Evolutionary conservation across 2,113 vertebrate genomes (phyloP).

Genomic region (Notarius quadriscutis): DNA sequence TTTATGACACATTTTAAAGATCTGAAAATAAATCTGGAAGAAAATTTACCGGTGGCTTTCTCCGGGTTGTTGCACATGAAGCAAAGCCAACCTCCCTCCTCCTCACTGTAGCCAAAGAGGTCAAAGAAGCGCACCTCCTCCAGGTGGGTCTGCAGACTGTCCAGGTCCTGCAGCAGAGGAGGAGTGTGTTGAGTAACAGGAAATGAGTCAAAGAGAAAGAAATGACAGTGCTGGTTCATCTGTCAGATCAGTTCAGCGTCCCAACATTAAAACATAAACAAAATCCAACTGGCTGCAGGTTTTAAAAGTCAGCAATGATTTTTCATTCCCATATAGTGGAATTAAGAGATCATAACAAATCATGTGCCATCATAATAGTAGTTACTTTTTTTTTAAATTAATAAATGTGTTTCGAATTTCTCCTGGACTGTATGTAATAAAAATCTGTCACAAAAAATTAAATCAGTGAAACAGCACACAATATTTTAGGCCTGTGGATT

Average conservation of each 20-base stretch:
- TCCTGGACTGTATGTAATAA: neutral
- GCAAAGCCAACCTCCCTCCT: slow-evolving; percentile 85
- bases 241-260: neutral
- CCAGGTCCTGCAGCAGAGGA: slow-evolving; percentile 80
- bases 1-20: neutral
- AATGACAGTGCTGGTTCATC: neutral
- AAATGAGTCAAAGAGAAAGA: neutral
- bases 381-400: neutral
- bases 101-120: slow-evolving; percentile 90
- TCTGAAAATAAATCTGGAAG: neutral
- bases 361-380: neutral
- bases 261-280: neutral
- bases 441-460: neutral
- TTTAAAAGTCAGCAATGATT: neutral
- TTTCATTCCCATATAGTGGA: neutral
- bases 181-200: neutral
- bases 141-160: slow-evolving; percentile 84
- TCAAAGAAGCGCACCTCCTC: slow-evolving; percentile 97
- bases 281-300: neutral
- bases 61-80: slow-evolving; percentile 99
- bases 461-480: neutral
- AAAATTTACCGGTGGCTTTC: slow-evolving; percentile 82
- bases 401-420: neutral
- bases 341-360: neutral
- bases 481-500: neutral